These are phyloP conservation scores for Pseudochirops corinnae DNA, from an alignment of 2,797 vertebrate genomes.

Conservation along the genomic window DNA sequence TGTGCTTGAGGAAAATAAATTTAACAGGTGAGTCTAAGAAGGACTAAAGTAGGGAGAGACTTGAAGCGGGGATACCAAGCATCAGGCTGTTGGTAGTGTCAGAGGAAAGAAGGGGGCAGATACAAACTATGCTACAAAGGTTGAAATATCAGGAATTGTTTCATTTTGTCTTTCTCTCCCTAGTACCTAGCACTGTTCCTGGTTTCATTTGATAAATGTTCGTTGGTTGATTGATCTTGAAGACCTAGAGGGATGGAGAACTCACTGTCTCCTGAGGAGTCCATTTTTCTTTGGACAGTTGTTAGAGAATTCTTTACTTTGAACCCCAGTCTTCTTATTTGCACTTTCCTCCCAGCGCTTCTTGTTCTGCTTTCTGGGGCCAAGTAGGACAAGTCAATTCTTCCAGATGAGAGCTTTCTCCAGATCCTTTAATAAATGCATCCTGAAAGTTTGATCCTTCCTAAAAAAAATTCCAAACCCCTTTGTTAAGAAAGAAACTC, in stretches of 20 bases:
- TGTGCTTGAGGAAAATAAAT: neutral
- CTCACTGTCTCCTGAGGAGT: neutral
- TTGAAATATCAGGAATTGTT: neutral
- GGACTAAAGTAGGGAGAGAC: neutral
- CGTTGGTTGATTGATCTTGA: neutral
- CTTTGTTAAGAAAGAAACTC: neutral
- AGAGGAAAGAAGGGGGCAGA: neutral
- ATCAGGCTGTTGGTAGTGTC: neutral
- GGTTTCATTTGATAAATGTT: neutral
- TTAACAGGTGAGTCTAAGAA: neutral
- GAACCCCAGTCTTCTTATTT: neutral
- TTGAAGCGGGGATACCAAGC: neutral
- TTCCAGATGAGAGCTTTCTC: neutral
- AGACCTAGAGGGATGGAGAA: neutral
- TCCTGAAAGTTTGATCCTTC: neutral
- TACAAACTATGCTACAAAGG: neutral
- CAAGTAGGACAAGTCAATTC: neutral
- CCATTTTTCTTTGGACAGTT: neutral
- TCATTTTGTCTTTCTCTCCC: neutral
- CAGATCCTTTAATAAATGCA: neutral
- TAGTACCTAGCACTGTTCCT: neutral
- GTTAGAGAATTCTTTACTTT: neutral
- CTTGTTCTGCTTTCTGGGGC: neutral
- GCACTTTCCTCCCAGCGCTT: neutral
- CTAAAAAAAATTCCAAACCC: neutral